phyloP scores from a whole-genome alignment of 2,797 vertebrate species.

The Xerus rutilus region DNA sequence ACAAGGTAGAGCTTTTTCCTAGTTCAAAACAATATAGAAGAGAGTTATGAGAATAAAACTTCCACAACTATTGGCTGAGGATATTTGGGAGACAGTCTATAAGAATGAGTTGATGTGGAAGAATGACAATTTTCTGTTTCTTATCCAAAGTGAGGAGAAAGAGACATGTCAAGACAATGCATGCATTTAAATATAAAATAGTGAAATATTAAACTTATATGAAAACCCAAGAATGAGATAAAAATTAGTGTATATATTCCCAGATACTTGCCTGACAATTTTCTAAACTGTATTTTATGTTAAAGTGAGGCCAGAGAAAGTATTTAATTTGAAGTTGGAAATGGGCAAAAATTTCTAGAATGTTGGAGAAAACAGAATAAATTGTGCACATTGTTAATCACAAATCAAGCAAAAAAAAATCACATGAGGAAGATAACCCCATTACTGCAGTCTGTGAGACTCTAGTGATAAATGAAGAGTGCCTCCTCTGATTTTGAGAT shows the following conservation, averaged over 20 bases:
- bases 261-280: conserved; percentile 2
- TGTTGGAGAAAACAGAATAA: not conserved
- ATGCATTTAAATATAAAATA: conserved; percentile 12
- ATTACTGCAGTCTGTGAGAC: not conserved
- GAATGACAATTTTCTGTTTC: not conserved
- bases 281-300: conserved; percentile 1
- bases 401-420: not conserved
- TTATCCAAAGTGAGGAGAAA: conserved; percentile 17
- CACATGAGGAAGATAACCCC: not conserved
- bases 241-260: conserved; percentile 3
- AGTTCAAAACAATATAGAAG: conserved; percentile 9
- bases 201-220: not conserved
- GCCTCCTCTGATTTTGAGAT: not conserved
- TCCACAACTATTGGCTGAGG: not conserved
- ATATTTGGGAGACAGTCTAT: not conserved
- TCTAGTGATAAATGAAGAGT: not conserved
- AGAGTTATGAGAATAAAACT: conserved; percentile 44
- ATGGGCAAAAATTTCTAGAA: not conserved
- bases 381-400: not conserved
- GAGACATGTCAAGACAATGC: not conserved
- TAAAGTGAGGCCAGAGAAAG: not conserved
- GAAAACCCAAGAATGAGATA: not conserved
- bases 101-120: conserved; percentile 30
- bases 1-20: not conserved
- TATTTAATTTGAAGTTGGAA: conserved; percentile 25